Conservation (phyloP, 2,888 invertebrate species). For the Pycnomerus fuliginosus region DNA sequence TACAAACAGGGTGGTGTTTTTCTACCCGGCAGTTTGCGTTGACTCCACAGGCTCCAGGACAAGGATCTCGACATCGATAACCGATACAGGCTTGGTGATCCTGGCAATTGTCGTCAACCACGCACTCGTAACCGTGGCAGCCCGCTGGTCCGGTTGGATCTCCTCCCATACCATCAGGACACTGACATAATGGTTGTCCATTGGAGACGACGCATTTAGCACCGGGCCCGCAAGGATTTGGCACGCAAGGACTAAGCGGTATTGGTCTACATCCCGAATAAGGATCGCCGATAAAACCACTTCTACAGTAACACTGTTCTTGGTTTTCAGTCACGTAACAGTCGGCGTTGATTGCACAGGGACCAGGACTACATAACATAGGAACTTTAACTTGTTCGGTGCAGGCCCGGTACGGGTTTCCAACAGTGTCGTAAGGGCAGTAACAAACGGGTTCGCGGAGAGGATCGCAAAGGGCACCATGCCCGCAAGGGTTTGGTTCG, state of each 20-base stretch:
- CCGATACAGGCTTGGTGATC: slow-evolving; percentile 74
- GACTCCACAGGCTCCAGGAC: slow-evolving; percentile 77
- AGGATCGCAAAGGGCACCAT: slow-evolving; percentile 77
- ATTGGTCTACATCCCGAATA: slow-evolving; percentile 73
- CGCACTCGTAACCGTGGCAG: slow-evolving; percentile 79
- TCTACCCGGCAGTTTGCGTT: slow-evolving; percentile 74
- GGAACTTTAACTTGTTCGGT: slow-evolving; percentile 60
- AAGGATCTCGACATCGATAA: slow-evolving; percentile 78
- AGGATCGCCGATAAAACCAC: slow-evolving; percentile 76
- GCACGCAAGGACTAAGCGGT: slow-evolving; percentile 69
- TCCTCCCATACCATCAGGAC: slow-evolving; percentile 73
- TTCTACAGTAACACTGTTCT: slow-evolving; percentile 81
- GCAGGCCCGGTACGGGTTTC: slow-evolving; percentile 81
- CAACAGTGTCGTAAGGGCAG: slow-evolving; percentile 79
- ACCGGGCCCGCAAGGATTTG: slow-evolving; percentile 79
- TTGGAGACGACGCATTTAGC: slow-evolving; percentile 69
- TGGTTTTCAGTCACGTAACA: slow-evolving; percentile 80
- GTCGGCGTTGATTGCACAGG: slow-evolving; percentile 79
- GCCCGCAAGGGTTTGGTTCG: slow-evolving; percentile 79
- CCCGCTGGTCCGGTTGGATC: slow-evolving; percentile 72
- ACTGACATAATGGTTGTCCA: slow-evolving; percentile 71
- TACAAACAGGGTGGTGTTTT: slow-evolving; percentile 78
- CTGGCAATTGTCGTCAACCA: slow-evolving; percentile 76
- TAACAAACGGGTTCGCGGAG: slow-evolving; percentile 77
- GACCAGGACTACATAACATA: slow-evolving; percentile 73